Conservation (phyloP, 2,113 vertebrate species). For the Edolisoma coerulescens region DNA sequence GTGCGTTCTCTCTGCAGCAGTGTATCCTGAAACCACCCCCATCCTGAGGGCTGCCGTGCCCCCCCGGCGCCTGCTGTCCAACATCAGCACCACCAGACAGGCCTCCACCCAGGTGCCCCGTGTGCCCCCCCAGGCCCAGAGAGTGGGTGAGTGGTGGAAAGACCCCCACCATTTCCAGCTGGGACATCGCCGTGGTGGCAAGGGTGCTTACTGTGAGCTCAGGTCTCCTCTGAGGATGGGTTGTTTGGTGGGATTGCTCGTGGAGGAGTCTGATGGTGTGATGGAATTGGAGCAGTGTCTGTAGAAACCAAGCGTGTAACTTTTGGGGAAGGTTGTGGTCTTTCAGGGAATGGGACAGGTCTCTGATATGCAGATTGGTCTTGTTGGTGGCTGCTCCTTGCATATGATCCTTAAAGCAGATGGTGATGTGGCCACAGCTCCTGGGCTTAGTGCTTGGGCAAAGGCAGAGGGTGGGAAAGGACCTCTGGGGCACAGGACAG, state of each 20-base stretch:
- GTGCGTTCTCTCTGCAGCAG: neutral
- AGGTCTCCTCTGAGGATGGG: neutral
- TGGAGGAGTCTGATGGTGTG: neutral
- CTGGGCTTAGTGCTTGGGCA: neutral
- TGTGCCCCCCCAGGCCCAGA: slow-evolving; percentile 72
- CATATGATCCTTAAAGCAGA: neutral
- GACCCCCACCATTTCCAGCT: neutral
- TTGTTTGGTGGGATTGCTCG: accelerated
- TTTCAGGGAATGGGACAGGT: neutral
- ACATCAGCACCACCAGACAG: slow-evolving; percentile 82
- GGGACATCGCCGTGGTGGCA: accelerated
- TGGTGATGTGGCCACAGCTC: neutral
- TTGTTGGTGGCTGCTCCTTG: neutral
- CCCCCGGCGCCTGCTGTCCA: slow-evolving; percentile 70
- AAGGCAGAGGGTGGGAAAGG: neutral
- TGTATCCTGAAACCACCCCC: slow-evolving; percentile 69
- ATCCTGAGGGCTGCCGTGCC: slow-evolving; percentile 43
- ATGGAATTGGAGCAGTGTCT: neutral
- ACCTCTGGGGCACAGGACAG: neutral
- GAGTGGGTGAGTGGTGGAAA: slow-evolving; percentile 80
- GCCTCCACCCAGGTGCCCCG: slow-evolving; percentile 86
- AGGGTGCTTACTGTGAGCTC: neutral
- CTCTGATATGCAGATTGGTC: neutral
- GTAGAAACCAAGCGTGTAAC: neutral
- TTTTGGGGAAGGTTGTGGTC: neutral